A percentile compares a stretch with the other conserved stretches of the same genome.
These are phyloP conservation scores for Selenia dentaria DNA, from an alignment of 2,888 invertebrate genomes.

Conservation along the genomic window DNA sequence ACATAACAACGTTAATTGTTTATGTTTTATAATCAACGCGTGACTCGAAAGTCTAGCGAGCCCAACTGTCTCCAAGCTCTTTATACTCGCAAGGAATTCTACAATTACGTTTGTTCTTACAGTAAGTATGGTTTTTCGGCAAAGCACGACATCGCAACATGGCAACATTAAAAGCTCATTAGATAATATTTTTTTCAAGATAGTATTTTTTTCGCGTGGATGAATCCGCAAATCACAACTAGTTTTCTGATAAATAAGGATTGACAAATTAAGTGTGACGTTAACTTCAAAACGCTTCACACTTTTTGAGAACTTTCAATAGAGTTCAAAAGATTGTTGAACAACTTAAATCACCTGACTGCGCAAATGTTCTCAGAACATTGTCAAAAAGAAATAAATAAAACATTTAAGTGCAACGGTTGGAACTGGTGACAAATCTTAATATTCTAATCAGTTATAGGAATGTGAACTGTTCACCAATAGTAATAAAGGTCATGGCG, in stretches of 20 bases:
- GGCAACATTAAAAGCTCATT: not conserved
- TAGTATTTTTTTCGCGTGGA: not conserved
- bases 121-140: not conserved
- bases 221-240: no score
- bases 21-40: constrained; percentile 26
- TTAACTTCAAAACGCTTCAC: constrained; percentile 1
- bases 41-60: constrained; percentile 26
- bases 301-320: not conserved
- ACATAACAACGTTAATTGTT: constrained; percentile 26
- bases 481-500: constrained; percentile 42
- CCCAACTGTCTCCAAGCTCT: constrained; percentile 24
- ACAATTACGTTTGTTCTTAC: not conserved
- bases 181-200: no score
- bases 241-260: not conserved
- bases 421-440: constrained; percentile 28
- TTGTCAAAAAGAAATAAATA: constrained; percentile 19
- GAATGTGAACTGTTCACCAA: constrained; percentile 35
- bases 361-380: constrained; percentile 20
- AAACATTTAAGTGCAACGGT: constrained; percentile 30
- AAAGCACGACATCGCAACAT: not conserved
- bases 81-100: constrained; percentile 18
- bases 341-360: constrained; percentile 16
- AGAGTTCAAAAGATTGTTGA: constrained; percentile 5
- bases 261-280: not conserved
- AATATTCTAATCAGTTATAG: not conserved